Conservation (phyloP, 2,888 invertebrate genomes). For the Tanytarsus gracilentus region DNA sequence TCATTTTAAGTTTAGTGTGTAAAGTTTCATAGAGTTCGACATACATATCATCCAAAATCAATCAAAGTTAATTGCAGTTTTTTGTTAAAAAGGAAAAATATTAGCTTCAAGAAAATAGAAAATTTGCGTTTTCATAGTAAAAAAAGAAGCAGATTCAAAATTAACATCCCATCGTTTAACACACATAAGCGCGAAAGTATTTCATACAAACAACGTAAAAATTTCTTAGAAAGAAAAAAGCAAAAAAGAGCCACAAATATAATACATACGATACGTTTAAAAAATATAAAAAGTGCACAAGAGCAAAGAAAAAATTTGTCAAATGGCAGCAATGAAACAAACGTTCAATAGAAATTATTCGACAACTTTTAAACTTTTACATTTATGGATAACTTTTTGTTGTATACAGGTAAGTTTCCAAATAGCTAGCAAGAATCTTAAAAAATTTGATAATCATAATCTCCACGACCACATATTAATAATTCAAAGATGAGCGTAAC, state of each 20-base stretch:
- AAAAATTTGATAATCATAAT: background rate
- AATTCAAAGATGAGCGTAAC: background rate
- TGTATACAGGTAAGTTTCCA: conserved; percentile 6
- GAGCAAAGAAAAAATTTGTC: background rate
- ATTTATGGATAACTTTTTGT: background rate
- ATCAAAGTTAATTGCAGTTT: background rate
- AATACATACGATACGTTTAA: conserved; percentile 8
- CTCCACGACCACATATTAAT: background rate
- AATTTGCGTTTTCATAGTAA: background rate
- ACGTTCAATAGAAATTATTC: conserved; percentile 17
- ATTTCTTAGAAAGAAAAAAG: conserved; percentile 6
- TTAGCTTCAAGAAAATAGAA: background rate
- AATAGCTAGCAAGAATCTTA: background rate
- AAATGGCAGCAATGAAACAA: conserved; percentile 11
- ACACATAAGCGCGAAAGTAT: background rate
- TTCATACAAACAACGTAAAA: background rate
- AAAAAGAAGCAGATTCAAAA: background rate
- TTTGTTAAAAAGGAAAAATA: too few species aligned
- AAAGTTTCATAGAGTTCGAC: background rate
- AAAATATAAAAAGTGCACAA: background rate
- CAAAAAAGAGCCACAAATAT: background rate
- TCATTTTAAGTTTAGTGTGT: background rate
- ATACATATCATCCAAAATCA: background rate
- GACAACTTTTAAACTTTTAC: conserved; percentile 11
- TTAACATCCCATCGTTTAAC: background rate